A percentile compares a stretch with the other conserved stretches of the same genome.
Conservation (phyloP, 2,888 invertebrate species). For the Metacarcinus magister region DNA sequence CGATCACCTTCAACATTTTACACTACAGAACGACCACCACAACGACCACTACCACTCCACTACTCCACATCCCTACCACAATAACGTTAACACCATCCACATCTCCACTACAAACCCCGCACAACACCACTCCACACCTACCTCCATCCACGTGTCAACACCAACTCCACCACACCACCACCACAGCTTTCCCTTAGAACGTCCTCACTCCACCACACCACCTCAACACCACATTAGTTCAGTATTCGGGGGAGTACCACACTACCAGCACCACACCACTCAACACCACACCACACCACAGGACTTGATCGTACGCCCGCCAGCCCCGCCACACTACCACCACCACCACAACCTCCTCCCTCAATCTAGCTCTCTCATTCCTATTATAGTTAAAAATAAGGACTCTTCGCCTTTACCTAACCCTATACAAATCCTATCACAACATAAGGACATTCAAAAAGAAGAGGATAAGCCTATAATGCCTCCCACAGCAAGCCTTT, state of each 20-base stretch:
- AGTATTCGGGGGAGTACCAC: neutral
- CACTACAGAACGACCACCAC: constrained; percentile 20
- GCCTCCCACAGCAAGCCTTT: neutral
- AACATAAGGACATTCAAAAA: neutral
- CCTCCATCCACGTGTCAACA: neutral
- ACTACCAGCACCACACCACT: neutral
- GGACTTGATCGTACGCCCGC: neutral
- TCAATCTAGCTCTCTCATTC: neutral
- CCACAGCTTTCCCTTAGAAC: neutral
- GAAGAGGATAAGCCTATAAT: neutral
- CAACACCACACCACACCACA: neutral
- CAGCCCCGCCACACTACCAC: neutral
- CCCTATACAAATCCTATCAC: neutral
- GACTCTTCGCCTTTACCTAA: neutral
- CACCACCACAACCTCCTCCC: neutral
- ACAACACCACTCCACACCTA: constrained; percentile 8
- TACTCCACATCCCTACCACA: constrained; percentile 16
- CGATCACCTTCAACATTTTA: neutral
- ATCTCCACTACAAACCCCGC: constrained; percentile 58
- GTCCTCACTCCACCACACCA: neutral
- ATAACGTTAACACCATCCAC: neutral
- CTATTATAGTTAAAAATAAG: neutral
- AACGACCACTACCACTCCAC: constrained; percentile 27
- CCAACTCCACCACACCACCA: neutral
- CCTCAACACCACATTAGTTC: neutral